These are phyloP conservation scores for Itoplectis maculator DNA, from an alignment of 2,888 invertebrate species.

Conservation along the genomic window DNA sequence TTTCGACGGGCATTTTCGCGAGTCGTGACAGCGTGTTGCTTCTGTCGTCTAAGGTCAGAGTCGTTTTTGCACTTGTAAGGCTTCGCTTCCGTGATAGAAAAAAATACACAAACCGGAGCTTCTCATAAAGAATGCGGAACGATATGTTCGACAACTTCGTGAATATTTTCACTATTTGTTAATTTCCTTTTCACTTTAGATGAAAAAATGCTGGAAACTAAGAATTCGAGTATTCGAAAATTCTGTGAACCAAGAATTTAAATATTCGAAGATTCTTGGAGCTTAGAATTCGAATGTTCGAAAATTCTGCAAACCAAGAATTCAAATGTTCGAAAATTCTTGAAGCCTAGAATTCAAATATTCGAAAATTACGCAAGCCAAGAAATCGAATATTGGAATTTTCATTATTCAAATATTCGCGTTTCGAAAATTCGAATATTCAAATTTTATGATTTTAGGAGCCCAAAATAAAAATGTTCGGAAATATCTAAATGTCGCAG, in stretches of 20 bases:
- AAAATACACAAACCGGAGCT: not conserved
- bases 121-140: not conserved
- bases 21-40: slow-evolving; percentile 27
- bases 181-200: not conserved
- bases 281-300: not conserved
- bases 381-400: not conserved
- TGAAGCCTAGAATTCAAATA: not conserved
- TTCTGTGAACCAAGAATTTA: not conserved
- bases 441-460: not conserved
- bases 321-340: not conserved
- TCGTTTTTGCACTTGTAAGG: slow-evolving; percentile 18
- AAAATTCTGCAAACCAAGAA: not conserved
- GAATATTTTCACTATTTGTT: not conserved
- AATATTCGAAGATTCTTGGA: not conserved
- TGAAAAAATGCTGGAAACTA: not conserved
- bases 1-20: slow-evolving; percentile 47
- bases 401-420: no score
- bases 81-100: not conserved
- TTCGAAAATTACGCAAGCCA: not conserved
- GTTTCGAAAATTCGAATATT: not conserved
- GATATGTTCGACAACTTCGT: not conserved
- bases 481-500: no score
- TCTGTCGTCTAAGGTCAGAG: slow-evolving; percentile 17
- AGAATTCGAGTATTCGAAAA: not conserved
- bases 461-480: no score